Base-by-base conservation (phyloP, 1,140 invertebrate genomes). In the Tetramorium parvispinum region DNA sequence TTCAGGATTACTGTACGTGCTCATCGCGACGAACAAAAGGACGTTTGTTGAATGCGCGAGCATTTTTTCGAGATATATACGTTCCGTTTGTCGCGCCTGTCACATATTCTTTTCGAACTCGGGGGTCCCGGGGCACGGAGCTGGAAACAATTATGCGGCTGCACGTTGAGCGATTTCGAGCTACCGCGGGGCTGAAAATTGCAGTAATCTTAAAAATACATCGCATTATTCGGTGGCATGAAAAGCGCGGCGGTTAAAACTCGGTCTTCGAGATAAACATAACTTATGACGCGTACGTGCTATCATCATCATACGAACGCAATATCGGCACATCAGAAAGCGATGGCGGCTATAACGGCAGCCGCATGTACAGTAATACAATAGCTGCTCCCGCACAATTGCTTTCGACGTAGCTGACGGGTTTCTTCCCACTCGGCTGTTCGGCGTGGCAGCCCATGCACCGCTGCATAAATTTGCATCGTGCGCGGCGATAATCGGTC, bases 401-500 rank as follows among this genome's bases (percentile, higher is more conserved):
- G 65, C 78, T 27, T 70, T 76, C 86, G 86, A 51, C 18, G 68
- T 61, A 18, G 55, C 61, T 85, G 87, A 89, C 85, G 75, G 68
- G 75, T 57, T 32, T 79, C 75, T 88, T 85, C 66, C 16, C n/a
- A 61, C 46, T 75, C 66, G 68, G 63, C 57, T 59, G 49, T 85
- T 79, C 43, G 16, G 59, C 27, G 51, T 75, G 27, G 27, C 55
- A 43, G 85, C 46, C 32, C 65, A 32, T 70, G 78, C 55, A 51
- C n/a, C 68, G 55, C 55, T 24, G 76, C 83, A 89, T 89, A 89
- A 89, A 89, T 89, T 89, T 89, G 68, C 87, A 88, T 86, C 46
- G 27, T 27, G 53, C 57, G 32, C 79, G 40, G 63, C 66, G 57
- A 57, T 71, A 79, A 87, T 87, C 71, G 66, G 70, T 53, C 71